These are phyloP conservation scores for Pygmarrhopalites habei DNA, from an alignment of 1,140 invertebrate species.

Conservation along the genomic window DNA sequence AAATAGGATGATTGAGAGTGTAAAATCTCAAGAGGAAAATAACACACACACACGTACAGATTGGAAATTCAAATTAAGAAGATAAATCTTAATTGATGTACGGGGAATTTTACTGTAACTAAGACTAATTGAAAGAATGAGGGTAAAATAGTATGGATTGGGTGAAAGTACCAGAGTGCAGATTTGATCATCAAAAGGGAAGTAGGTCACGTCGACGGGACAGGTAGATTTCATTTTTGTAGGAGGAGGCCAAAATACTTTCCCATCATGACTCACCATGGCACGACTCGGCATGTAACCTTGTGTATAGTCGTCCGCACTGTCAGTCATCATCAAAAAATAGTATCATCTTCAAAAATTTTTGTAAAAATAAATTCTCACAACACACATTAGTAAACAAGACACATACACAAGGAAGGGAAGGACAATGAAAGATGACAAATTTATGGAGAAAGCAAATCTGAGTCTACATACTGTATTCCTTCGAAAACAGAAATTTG, in stretches of 20 bases:
- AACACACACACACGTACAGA: too few species aligned
- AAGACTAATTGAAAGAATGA: too few species aligned
- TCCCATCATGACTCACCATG: slow-evolving; percentile 49
- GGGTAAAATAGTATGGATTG: too few species aligned
- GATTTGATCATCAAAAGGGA: slow-evolving; percentile 56
- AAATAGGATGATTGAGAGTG: background rate
- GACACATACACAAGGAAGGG: too few species aligned
- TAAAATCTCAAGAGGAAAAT: slow-evolving; percentile 39
- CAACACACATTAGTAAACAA: slow-evolving; percentile 4
- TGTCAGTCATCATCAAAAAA: slow-evolving; percentile 33
- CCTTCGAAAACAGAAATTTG: too few species aligned
- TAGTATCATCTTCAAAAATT: too few species aligned
- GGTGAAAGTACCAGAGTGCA: slow-evolving; percentile 45
- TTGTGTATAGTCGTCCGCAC: slow-evolving; percentile 51
- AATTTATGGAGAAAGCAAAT: too few species aligned
- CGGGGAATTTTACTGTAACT: too few species aligned
- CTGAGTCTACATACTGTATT: too few species aligned
- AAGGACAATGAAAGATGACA: too few species aligned
- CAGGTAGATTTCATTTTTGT: slow-evolving; percentile 49
- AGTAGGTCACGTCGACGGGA: slow-evolving; percentile 52
- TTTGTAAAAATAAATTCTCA: background rate
- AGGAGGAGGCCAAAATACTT: slow-evolving; percentile 54
- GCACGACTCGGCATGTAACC: slow-evolving; percentile 52
- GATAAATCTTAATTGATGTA: background rate
- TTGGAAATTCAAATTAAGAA: background rate